Percentiles rank a stretch among this genome's conserved stretches.
Evolutionary conservation across 2,113 vertebrate genomes (phyloP).

Genomic region (Typhlomys cinereus): DNA sequence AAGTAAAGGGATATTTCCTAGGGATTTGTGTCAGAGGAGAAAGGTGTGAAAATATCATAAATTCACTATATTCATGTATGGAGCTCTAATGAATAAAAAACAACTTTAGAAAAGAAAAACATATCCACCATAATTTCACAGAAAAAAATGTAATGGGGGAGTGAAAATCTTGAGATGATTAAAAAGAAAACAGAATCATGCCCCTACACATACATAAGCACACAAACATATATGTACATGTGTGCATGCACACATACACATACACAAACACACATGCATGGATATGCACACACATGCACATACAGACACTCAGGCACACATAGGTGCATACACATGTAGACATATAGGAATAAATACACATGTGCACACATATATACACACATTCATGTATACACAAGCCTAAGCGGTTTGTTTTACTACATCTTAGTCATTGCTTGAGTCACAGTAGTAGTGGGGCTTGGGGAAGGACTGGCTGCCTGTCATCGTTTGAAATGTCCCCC

Average conservation of each 20-base stretch:
- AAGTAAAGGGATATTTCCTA: constrained; percentile 3
- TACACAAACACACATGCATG: not conserved
- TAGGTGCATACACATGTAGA: too few species aligned
- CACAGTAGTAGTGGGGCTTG: not conserved
- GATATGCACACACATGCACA: not conserved
- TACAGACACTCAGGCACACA: not conserved
- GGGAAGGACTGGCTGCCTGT: too few species aligned
- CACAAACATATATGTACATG: not conserved
- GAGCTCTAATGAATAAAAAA: too few species aligned
- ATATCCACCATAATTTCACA: not conserved
- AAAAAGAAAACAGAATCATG: not conserved
- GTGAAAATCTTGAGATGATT: not conserved
- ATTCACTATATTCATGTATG: too few species aligned
- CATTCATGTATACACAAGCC: not conserved
- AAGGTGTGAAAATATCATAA: too few species aligned
- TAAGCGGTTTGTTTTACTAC: not conserved
- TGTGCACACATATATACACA: too few species aligned
- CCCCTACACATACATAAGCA: too few species aligned
- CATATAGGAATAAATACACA: too few species aligned
- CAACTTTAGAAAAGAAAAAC: too few species aligned
- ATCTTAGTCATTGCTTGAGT: not conserved
- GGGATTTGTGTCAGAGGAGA: too few species aligned
- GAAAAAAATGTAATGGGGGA: not conserved
- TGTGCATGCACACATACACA: too few species aligned
- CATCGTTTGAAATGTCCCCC: too few species aligned